phyloP scores from a whole-genome alignment of 1,140 invertebrate genomes.

The Holotrichia oblita region DNA sequence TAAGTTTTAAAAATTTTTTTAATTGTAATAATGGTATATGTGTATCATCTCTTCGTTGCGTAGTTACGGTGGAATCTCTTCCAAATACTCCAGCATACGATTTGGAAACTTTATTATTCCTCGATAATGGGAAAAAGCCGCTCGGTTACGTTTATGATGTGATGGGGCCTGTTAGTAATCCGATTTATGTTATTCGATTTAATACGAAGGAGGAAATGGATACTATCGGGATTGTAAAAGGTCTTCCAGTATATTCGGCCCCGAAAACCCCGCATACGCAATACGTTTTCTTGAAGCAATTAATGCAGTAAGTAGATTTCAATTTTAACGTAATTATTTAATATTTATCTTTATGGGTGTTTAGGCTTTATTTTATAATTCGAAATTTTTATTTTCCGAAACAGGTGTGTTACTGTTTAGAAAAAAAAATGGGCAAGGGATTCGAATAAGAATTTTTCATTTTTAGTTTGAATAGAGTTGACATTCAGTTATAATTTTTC shows the following conservation, averaged over 20 bases:
- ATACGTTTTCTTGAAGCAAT: slow-evolving; percentile 57
- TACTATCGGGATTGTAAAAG: slow-evolving; percentile 48
- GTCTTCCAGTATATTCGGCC: slow-evolving; percentile 55
- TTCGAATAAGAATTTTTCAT: slow-evolving; percentile 17
- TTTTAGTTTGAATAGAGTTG: neutral
- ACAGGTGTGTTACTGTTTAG: neutral
- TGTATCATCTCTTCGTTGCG: slow-evolving; percentile 52
- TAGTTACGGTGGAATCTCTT: slow-evolving; percentile 77
- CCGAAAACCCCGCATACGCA: slow-evolving; percentile 56
- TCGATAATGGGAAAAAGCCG: slow-evolving; percentile 70
- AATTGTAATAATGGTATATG: neutral
- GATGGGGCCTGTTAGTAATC: slow-evolving; percentile 73
- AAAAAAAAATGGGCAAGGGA: neutral
- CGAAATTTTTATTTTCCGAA: neutral
- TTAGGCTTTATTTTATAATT: neutral
- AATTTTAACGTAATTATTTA: neutral
- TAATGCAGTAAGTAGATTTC: slow-evolving; percentile 55
- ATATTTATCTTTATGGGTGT: neutral
- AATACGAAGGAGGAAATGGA: slow-evolving; percentile 53
- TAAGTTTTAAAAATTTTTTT: slow-evolving; percentile 55
- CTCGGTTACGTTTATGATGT: slow-evolving; percentile 90
- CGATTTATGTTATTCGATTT: slow-evolving; percentile 57
- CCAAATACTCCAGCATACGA: slow-evolving; percentile 79
- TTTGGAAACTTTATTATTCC: slow-evolving; percentile 84
- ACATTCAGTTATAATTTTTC: neutral